These are phyloP conservation scores for Apostichopus californicus DNA, from an alignment of 35 echinoderm and acorn worm genomes.

Conservation along the genomic window DNA sequence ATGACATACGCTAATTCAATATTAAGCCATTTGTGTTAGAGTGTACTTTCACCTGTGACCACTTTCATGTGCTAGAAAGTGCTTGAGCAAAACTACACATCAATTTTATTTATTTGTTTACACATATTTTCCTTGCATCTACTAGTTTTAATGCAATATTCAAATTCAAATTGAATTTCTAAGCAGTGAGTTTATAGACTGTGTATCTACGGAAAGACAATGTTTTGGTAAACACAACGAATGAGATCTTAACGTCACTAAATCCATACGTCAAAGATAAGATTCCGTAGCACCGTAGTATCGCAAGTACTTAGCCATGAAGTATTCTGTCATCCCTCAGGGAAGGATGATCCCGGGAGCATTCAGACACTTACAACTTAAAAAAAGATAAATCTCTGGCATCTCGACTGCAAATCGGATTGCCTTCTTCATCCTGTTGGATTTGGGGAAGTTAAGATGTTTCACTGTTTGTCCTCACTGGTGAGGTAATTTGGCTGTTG, in stretches of 20 bases:
- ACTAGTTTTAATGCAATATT: too few relatives aligned
- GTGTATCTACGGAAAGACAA: background rate
- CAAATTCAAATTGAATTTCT: too few relatives aligned
- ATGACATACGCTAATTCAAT: too few relatives aligned
- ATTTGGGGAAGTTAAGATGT: background rate
- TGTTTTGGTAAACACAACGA: background rate
- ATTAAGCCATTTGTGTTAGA: too few relatives aligned
- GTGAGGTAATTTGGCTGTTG: background rate
- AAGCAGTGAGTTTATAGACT: too few relatives aligned
- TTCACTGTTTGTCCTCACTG: background rate
- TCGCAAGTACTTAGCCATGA: conserved; percentile 17
- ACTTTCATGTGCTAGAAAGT: too few relatives aligned
- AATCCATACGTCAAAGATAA: conserved; percentile 10
- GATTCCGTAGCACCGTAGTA: background rate
- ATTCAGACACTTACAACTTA: background rate
- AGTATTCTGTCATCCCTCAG: background rate
- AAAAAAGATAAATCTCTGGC: background rate
- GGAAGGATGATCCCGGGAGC: background rate
- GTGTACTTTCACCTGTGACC: too few relatives aligned
- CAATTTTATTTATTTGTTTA: too few relatives aligned
- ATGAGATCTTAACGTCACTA: background rate
- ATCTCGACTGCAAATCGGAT: background rate
- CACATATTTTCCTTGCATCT: too few relatives aligned
- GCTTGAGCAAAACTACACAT: too few relatives aligned
- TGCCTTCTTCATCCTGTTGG: conserved; percentile 4